Evolutionary conservation across 2,797 vertebrate genomes (phyloP), one percentile per base, ranked within the genome.

Genomic region (Coendou prehensilis): DNA sequence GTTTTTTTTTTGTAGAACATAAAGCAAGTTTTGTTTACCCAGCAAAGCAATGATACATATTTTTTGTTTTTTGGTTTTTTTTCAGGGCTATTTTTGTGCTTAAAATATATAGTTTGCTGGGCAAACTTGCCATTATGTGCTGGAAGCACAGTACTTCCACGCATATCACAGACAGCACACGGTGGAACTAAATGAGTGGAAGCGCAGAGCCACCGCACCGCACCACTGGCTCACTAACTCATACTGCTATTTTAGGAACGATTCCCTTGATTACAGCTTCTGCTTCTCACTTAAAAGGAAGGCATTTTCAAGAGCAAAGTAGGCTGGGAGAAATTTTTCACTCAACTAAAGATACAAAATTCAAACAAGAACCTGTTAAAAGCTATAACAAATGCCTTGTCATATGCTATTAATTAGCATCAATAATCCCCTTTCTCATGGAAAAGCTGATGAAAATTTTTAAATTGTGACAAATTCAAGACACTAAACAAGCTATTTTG

Each of bases 211-310:
- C 63, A 17, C 76, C 93, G 79, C 56, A 41, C 37, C n/a, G 2
- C 0, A 79, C 91, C 63, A 87, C 82, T 56, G 93, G 95, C 88
- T 95, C 73, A 45, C 54, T 61, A 84, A 87, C 63, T 80, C 64
- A 61, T 22, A 63, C 52, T 88, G 54, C 79, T 95, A 57, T 84
- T 88, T 92, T 75, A 91, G 81, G 94, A 89, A 92, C 0, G 0
- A 95, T 56, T 95, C 54, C 47, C 47, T 76, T 78, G 56, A 93
- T 89, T 92, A 92, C 7, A 79, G 9, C 14, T 50, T 91, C 86
- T 91, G 89, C 45, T 95, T 89, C 75, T 94, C 85, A 80, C 54
- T 96, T 79, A 95, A 88, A 95, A 93, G 73, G 37, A 94, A 95
- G 89, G 45, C 59, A 75, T 94, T 95, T 89, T 96, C 50, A 94